Evolutionary conservation across 2,888 invertebrate genomes (phyloP), one percentile per base, ranked within the genome.

Genomic region (Apotomis turbidana): DNA sequence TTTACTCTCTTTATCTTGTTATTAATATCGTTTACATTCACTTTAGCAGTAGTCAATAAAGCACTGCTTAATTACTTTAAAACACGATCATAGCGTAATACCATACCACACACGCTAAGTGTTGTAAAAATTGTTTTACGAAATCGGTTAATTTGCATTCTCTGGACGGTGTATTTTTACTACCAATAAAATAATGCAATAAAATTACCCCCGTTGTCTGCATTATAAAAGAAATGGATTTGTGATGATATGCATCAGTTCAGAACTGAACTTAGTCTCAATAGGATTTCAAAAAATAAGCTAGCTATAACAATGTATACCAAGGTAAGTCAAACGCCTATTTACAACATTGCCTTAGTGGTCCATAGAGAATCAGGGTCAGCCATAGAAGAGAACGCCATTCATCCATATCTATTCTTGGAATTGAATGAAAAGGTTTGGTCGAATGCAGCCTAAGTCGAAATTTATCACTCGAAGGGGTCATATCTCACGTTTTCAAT

Each of bases 81-180:
- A 49, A 62, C 36, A 62, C 38, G 51, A 62, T 52, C 38, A 41
- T 54, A 63, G 4, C 15, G 51, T 62, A 38, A 62, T 38, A 63
- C 64, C 64, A 62, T 38, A 63, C 64, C 54, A 49, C 67, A 67
- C 67, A 58, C 57, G 57, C 55, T 58, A n/a, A 46, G 66, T 58
- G 15, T 58, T 27, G 27, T 15, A 27, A 41, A 67, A 49, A 67
- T 67, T n/a, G 46, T 57, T 67, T 57, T 67, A 67, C 67, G 67
- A 67, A 67, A 67, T 67, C 55, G 57, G 46, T 67, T 57, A 46
- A 67, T 36, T 46, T 38, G 67, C 57, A 36, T 58, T 67, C 64
- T n/a, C 4, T n/a, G n/a, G 38, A 15, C 5, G 46, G 54, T 13
- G 36, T 58, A 9, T 64, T 63, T 64, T 70, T 63, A 58, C 44